Evolutionary conservation across 2,888 invertebrate genomes (phyloP), one percentile per base, ranked within the genome.

Genomic region (Stomorhina lunata): DNA sequence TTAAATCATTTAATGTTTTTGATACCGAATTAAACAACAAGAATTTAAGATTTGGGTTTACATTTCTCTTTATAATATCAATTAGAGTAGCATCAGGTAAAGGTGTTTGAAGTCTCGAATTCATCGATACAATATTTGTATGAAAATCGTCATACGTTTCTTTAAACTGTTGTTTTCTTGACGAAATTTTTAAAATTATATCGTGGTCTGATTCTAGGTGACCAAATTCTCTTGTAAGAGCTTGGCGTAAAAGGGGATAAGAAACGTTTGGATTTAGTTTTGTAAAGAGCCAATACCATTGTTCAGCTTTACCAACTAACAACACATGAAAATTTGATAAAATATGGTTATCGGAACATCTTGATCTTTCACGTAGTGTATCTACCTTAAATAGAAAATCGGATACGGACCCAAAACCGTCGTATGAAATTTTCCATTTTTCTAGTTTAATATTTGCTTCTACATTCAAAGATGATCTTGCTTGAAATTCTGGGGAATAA

Each of bases 211-310:
- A 17, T 20, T 73, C 72, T n/a, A 53, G 15, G 12, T 45, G 15
- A 4, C 50, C 61, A 15, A 61, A 63, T 53, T 63, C 53, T 20
- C 25, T 40, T 10, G 15, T 29, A 27, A 59, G 34, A 1, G 75
- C 48, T 12, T 17, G 25, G 10, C 50, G 20, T 17, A 68, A 34
- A 10, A 37, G 25, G 10, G 59, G 17, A n/a, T n/a, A n/a, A n/a
- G n/a, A 7, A 29, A 61, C 9, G 48, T 75, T 20, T 37, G 20
- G 40, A 10, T 63, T 63, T 15, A 55, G 63, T 37, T 55, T 75
- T 6, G 43, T 37, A 65, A 65, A 75, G 0, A 55, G 40, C 75
- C 75, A 75, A 40, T 75, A 75, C 75, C 75, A 75, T 5, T 53
- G 20, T 29, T 75, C 65, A 5, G 75, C 75, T 29, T 53, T 50